These are phyloP conservation scores for Ormyrus labotus DNA, from an alignment of 2,888 invertebrate species.

Conservation along the genomic window DNA sequence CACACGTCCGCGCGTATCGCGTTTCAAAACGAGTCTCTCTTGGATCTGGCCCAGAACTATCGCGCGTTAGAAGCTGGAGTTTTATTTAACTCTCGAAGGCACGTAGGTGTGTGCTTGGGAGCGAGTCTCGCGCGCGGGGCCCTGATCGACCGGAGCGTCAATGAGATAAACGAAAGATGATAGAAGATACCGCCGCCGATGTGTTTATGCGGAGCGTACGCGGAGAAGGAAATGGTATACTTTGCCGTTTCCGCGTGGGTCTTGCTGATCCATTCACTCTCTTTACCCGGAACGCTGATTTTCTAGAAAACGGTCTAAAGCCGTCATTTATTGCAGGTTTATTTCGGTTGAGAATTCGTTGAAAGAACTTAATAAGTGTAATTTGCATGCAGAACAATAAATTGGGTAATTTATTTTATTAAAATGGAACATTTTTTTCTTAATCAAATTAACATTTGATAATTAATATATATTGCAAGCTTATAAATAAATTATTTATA, in stretches of 20 bases:
- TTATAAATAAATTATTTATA: no score
- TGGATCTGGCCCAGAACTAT: constrained; percentile 24
- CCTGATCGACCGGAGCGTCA: constrained; percentile 39
- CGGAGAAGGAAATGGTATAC: constrained; percentile 5
- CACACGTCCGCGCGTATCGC: background rate
- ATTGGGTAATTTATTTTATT: no score
- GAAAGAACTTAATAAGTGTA: no score
- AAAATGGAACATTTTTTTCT: no score
- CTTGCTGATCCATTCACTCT: background rate
- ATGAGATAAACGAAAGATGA: constrained; percentile 50
- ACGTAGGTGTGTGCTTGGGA: constrained; percentile 12
- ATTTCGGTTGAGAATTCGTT: no score
- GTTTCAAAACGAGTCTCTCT: constrained; percentile 11
- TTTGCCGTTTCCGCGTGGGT: constrained; percentile 41
- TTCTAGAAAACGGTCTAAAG: no score
- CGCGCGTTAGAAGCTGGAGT: background rate
- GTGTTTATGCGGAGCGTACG: background rate
- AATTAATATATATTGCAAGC: no score
- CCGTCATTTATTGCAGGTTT: no score
- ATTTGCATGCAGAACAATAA: no score
- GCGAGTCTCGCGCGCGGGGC: no score
- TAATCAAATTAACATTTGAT: no score
- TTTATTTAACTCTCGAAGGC: constrained; percentile 6
- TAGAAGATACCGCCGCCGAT: constrained; percentile 21
- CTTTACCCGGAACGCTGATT: no score